Percentiles rank a stretch among this genome's conserved stretches.
phyloP scores from a whole-genome alignment of 2,113 vertebrate genomes.

The Otus sunia region DNA sequence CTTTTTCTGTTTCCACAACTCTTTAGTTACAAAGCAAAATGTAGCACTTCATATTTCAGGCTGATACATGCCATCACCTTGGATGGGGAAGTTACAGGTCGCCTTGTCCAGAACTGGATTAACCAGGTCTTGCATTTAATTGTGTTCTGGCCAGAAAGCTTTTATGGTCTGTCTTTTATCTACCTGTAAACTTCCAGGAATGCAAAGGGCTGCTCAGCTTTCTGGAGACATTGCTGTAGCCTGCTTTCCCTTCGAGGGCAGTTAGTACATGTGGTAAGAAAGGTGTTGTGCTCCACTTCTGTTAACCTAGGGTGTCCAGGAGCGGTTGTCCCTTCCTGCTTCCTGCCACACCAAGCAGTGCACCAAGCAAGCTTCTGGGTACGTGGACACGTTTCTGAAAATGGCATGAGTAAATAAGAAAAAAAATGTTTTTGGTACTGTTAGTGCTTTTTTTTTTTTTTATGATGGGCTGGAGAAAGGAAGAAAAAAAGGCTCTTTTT shows the following conservation, averaged over 20 bases:
- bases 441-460: not conserved
- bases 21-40: not conserved
- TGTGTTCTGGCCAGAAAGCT: not conserved
- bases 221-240: not conserved
- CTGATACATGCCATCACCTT: not conserved
- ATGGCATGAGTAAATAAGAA: not conserved
- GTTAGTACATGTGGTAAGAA: not conserved
- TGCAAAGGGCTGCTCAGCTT: not conserved
- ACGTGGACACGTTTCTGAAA: not conserved
- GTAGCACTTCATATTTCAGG: not conserved
- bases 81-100: not conserved
- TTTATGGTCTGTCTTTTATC: not conserved
- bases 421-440: not conserved
- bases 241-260: not conserved
- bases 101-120: not conserved
- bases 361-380: not conserved
- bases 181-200: not conserved
- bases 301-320: not conserved
- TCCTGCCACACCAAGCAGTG: not conserved
- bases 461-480: not conserved
- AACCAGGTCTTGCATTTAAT: not conserved
- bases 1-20: not conserved
- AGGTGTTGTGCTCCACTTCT: not conserved
- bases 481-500: not conserved
- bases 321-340: not conserved